Conservation (phyloP, 2,888 invertebrate genomes). For the Ganaspis brasiliensis region DNA sequence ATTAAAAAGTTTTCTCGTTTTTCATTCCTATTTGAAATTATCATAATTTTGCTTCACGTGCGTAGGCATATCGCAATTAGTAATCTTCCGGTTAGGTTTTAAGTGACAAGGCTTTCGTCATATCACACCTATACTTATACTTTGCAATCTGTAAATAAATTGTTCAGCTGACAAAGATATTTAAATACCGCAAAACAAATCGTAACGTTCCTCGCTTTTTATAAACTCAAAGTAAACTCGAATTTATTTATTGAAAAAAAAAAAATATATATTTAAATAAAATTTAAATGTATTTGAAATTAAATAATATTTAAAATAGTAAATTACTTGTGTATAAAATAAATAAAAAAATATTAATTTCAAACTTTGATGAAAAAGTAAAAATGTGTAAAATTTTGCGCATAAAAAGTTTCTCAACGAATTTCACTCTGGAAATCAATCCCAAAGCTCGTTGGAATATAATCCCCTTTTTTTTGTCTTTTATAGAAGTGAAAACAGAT, state of each 20-base stretch:
- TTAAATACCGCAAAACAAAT: too few species aligned
- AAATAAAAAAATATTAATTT: too few species aligned
- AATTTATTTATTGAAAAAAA: too few species aligned
- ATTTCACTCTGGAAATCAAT: not conserved
- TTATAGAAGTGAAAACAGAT: not conserved
- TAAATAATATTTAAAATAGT: too few species aligned
- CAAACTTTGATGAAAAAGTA: too few species aligned
- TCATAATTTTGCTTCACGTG: not conserved
- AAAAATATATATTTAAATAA: too few species aligned
- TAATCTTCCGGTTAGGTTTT: slow-evolving; percentile 38
- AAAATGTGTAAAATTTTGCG: not conserved
- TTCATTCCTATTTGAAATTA: not conserved
- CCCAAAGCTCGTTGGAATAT: not conserved
- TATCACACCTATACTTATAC: slow-evolving; percentile 24
- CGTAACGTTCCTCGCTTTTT: not conserved
- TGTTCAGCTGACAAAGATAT: not conserved
- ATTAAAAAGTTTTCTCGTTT: not conserved
- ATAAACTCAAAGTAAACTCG: too few species aligned
- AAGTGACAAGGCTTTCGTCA: slow-evolving; percentile 25
- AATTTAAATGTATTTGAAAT: too few species aligned
- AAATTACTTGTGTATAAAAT: too few species aligned
- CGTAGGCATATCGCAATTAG: slow-evolving; percentile 28
- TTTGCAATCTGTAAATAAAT: slow-evolving; percentile 13
- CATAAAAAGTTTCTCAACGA: not conserved
- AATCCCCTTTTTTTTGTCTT: not conserved